phyloP scores from a whole-genome alignment of 2,113 vertebrate species.

The Sceloporus undulatus region DNA sequence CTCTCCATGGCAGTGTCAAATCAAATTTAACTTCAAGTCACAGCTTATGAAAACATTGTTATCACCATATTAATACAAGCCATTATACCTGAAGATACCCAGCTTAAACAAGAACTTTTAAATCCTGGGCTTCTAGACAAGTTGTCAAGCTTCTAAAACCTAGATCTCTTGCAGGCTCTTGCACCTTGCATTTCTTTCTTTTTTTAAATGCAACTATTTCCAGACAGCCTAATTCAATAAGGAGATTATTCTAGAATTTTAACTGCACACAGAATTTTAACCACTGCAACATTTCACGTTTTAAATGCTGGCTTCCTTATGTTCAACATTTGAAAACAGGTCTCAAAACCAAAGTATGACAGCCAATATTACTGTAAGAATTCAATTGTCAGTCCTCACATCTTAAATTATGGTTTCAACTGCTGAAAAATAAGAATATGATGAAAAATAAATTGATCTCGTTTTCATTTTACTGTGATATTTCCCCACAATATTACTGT shows the following conservation, averaged over 20 bases:
- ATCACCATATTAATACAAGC: conserved; percentile 10
- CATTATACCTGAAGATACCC: background rate
- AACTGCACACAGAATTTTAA: background rate
- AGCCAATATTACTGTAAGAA: too few species aligned
- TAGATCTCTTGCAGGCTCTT: background rate
- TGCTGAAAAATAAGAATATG: too few species aligned
- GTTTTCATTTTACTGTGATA: too few species aligned
- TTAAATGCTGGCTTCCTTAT: background rate
- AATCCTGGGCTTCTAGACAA: background rate
- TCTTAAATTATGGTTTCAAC: too few species aligned
- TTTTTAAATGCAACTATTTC: background rate
- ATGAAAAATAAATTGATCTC: too few species aligned
- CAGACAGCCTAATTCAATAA: background rate
- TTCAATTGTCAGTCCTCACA: too few species aligned
- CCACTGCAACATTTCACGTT: background rate
- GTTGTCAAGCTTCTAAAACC: background rate
- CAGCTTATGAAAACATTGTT: conserved; percentile 2
- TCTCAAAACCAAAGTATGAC: too few species aligned
- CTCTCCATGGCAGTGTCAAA: background rate
- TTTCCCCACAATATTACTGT: too few species aligned
- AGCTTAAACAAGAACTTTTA: background rate
- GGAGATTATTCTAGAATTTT: background rate
- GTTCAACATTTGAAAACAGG: background rate
- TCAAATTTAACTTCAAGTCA: background rate
- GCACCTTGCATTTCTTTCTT: background rate